Conservation (phyloP, 2,113 vertebrate species). For the Aegithalos caudatus region DNA sequence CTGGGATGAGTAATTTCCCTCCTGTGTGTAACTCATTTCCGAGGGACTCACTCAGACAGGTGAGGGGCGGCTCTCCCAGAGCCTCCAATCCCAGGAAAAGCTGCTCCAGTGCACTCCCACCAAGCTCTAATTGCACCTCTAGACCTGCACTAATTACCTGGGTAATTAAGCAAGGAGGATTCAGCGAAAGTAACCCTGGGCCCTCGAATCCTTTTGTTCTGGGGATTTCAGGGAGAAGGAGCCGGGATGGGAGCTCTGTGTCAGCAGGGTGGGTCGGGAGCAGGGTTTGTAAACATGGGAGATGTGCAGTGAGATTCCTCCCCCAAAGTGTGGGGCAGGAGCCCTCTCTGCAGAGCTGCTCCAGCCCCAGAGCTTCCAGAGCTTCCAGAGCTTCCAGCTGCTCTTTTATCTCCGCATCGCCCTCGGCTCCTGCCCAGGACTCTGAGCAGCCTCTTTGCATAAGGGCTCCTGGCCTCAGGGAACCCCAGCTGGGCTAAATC, state of each 20-base stretch:
- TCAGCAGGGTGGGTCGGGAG: conserved; percentile 15
- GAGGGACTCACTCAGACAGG: neutral
- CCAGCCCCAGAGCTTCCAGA: no score
- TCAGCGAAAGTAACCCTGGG: neutral
- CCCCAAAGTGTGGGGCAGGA: neutral
- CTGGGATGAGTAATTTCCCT: conserved; percentile 4
- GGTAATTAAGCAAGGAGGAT: neutral
- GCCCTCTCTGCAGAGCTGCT: neutral
- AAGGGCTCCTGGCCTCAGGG: conserved; percentile 31
- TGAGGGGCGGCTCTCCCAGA: neutral
- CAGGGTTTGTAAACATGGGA: neutral
- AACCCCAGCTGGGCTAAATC: neutral
- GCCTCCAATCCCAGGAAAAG: neutral
- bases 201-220: neutral
- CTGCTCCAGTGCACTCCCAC: neutral
- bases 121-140: neutral
- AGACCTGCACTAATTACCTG: neutral
- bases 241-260: neutral
- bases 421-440: neutral
- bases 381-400: neutral
- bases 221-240: neutral
- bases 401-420: conserved; percentile 3
- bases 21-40: neutral
- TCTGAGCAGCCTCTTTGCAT: neutral
- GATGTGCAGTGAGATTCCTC: conserved; percentile 11